Evolutionary conservation across 2,888 invertebrate species (phyloP).

Genomic region (Notodromas monacha): DNA sequence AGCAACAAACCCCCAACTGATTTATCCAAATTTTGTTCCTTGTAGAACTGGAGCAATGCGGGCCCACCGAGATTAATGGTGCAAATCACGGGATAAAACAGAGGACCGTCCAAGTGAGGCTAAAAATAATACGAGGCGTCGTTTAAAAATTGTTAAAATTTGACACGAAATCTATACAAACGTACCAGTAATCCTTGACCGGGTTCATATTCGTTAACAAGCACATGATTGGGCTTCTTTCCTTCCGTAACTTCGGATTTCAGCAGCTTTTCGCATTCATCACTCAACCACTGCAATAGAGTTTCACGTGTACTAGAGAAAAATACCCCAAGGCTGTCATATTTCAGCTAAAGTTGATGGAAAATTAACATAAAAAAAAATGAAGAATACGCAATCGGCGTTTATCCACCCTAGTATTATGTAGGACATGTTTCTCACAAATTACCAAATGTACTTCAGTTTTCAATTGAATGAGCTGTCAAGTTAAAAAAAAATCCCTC

Average conservation of each 20-base stretch:
- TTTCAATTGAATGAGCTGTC: no score
- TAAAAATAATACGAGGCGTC: slow-evolving; percentile 13
- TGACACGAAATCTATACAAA: background rate
- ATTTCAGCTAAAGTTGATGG: no score
- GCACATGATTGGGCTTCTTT: slow-evolving; percentile 53
- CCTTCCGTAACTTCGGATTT: slow-evolving; percentile 31
- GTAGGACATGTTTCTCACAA: no score
- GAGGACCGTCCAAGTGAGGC: slow-evolving; percentile 78
- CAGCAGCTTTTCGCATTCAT: slow-evolving; percentile 33
- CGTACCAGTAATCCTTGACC: slow-evolving; percentile 73
- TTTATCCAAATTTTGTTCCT: no score
- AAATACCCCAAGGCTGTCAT: slow-evolving; percentile 6
- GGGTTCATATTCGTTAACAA: slow-evolving; percentile 70
- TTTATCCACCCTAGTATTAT: no score
- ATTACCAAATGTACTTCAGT: no score
- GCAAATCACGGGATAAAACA: slow-evolving; percentile 66
- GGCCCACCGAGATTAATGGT: slow-evolving; percentile 75
- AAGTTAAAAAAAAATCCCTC: no score
- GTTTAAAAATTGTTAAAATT: background rate
- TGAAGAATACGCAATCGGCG: no score
- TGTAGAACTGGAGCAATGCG: slow-evolving; percentile 49
- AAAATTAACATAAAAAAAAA: no score
- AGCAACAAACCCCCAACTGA: slow-evolving; percentile 34
- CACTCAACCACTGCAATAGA: slow-evolving; percentile 32
- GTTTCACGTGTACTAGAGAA: slow-evolving; percentile 7